Base-by-base conservation (phyloP, 2,797 vertebrate genomes). In the Chloroceryle amazona region DNA sequence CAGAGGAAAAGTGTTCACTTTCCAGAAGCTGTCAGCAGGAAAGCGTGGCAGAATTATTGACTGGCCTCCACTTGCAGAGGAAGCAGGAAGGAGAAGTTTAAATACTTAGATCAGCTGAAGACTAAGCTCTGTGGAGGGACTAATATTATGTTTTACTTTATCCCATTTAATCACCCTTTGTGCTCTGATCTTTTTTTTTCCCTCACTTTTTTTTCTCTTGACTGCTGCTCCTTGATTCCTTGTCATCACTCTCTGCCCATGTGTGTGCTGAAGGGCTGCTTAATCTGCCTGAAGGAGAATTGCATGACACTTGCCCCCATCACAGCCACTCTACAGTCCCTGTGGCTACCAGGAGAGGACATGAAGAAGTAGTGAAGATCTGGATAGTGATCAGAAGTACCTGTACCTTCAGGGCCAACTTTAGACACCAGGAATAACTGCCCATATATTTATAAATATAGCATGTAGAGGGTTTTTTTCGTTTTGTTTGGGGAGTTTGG, bases 401-500 rank as follows among this genome's bases (percentile, higher is more conserved):
- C n/a, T 44, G 21, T 8, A 12, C 22, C 20, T 65, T 75, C 68
- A 42, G 22, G 25, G 21, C 25, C n/a, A 11, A 4, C 21, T n/a
- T 47, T 12, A 41, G 67, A 13, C 41, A 42, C 4, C 5, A 18
- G 13, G 28, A 31, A 11, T 31, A 61, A 52, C 25, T 19, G 52
- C 6, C 13, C 20, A 13, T 41, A 10, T 11, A 13, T 12, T 19
- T 13, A 44, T 4, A 46, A 25, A 8, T 23, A 19, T 41, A 29
- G 8, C 25, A 13, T 4, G 4, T 35, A 9, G 20, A 4, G 6
- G 6, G 4, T 3, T 10, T 26, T 26, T 22, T 44, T 26, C 18
- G 5, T 51, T 21, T 35, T 6, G 17, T 7, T 29, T 58, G 28
- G 28, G 28, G 28, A 52, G 51, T 18, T 37, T 3, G 19, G 9